Evolutionary conservation across 2,797 vertebrate species (phyloP), one percentile per base, ranked within the genome.

Genomic region (Hirundo rustica): DNA sequence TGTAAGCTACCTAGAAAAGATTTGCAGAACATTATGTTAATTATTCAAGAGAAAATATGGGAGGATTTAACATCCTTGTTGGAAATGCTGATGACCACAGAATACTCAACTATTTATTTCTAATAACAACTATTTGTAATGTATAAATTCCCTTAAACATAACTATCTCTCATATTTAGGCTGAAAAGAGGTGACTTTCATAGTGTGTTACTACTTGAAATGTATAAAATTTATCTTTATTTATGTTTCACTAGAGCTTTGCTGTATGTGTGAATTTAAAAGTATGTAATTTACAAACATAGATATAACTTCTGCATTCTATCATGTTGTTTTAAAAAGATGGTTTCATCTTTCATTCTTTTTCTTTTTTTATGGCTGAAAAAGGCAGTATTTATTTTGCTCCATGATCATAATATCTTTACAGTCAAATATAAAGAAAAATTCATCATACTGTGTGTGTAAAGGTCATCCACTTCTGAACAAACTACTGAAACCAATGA

Each of bases 351-450:
- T 95, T 42, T 95, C n/a, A 2, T 30, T 94, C 50, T 85, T 70
- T 38, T 47, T 47, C 16, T 89, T 68, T 86, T n/a, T 85, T 96
- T 93, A 85, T 95, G 54, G 74, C n/a, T 95, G 93, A 83, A 96
- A 97, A 95, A 93, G 57, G 72, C 70, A 94, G 81, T 96, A 92
- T 90, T 97, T 96, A 94, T 85, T 96, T 96, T 96, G 54, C 89
- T 48, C 86, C 81, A 97, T 97, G 96, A 96, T 96, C 91, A 92
- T 95, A 96, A 95, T 61, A 88, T 96, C 93, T 96, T 97, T 97
- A 96, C 68, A 96, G 96, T 95, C 83, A 96, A 97, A 96, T 97
- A 97, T 97, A 89, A 97, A 87, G 89, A 96, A 97, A 97, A 97
- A 94, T 91, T 95, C 95, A 96, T 97, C 87, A 93, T 90, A 89